Base-by-base conservation (phyloP, 2,797 vertebrate species). In the Benthosema pterotum region DNA sequence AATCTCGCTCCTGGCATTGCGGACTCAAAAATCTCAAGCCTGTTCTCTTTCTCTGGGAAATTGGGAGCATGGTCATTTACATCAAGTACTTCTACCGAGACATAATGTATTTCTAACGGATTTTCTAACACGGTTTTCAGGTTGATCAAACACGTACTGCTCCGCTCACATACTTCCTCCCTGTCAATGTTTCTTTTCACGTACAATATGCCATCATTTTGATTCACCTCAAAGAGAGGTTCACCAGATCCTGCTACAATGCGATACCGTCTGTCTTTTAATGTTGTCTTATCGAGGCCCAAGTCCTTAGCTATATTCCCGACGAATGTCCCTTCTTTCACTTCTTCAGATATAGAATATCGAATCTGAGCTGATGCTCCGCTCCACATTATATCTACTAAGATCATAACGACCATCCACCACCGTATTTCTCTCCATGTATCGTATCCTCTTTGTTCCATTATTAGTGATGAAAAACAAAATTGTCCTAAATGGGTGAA, bases 191-290 rank as follows among this genome's bases (percentile, higher is more conserved):
- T 79, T 22, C 77, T 69, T 67, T 87, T 83, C 61, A 87, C 83
- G 61, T 87, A 86, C 67, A 91, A 65, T 45, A 90, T 75, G 17
- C 90, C 89, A 64, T 88, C 89, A 69, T 89, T 80, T 61, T 85
- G 74, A 42, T 90, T 92, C 45, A 91, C 79, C 83, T 87, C 83
- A 62, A 92, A 83, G 6, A 32, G 28, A 32, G 28, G 28, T 32
- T 32, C 28, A 32, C 1, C 28, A 6, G 28, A 32, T 32, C 28
- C 28, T 32, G 28, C 28, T 32, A 32, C 28, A 32, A 32, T 32
- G 28, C 28, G 28, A 32, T 32, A 32, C 1, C 28, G 5, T 7
- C 28, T 32, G 28, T 32, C 28, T 32, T 32, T 32, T 32, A 32
- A 32, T 32, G 28, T 8, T 1, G 28, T 32, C 28, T 32, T 32